Percentiles rank a stretch among this genome's conserved stretches.
Conservation (phyloP, 1,140 invertebrate genomes). For the Aphelenchoides fujianensis region DNA sequence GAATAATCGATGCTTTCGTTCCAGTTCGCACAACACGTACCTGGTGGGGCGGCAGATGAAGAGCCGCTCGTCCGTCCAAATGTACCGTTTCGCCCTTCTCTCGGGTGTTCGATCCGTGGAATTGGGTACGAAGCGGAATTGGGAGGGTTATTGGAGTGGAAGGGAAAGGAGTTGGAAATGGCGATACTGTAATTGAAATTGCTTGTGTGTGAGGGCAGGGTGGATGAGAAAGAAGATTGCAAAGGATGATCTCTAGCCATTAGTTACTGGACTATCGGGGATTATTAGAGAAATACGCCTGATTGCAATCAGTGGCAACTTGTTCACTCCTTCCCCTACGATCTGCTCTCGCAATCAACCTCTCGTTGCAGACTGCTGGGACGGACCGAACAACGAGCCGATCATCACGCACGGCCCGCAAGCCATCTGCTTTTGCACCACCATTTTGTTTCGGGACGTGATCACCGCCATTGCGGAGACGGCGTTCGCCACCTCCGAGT, state of each 20-base stretch:
- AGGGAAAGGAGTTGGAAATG: no score
- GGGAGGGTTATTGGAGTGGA: no score
- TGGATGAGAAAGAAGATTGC: no score
- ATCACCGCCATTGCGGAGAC: conserved; percentile 92
- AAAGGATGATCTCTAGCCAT: no score
- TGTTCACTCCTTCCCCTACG: no score
- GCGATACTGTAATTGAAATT: conserved; percentile 48
- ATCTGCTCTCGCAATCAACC: no score
- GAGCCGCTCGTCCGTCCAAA: conserved; percentile 40
- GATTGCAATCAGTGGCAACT: no score
- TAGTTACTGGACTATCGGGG: no score
- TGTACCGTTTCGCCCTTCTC: conserved; percentile 62
- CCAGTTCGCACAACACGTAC: no score
- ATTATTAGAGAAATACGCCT: no score
- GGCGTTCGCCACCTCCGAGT: conserved; percentile 64
- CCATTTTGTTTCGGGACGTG: conserved; percentile 71
- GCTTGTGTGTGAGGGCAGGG: no score
- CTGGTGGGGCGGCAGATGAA: conserved; percentile 39
- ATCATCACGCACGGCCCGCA: conserved; percentile 43
- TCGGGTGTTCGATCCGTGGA: conserved; percentile 53
- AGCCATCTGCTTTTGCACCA: conserved; percentile 51
- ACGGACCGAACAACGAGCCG: conserved; percentile 80
- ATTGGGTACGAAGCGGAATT: conserved; percentile 8
- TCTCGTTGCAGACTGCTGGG: conserved; percentile 97
- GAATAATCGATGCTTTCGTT: neutral